A percentile compares a stretch with the other conserved stretches of the same genome.
Conservation (phyloP, 1,140 invertebrate species). For the Hyphantria cunea region DNA sequence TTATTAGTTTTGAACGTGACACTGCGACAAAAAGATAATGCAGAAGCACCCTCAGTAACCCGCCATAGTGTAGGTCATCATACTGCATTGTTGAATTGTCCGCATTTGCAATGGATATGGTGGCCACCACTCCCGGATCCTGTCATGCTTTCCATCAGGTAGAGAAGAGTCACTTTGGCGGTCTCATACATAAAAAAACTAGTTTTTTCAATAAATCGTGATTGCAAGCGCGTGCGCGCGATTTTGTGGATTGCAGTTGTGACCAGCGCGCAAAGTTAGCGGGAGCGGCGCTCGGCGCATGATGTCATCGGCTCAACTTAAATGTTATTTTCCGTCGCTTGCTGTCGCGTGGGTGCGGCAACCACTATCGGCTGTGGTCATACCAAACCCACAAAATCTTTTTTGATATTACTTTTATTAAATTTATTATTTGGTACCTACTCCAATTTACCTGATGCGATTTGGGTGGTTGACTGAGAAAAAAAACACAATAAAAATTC, state of each 20-base stretch:
- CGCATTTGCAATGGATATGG: no score
- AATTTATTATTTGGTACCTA: not conserved
- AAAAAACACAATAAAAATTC: no score
- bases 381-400: slow-evolving; percentile 42
- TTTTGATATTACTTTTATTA: slow-evolving; percentile 16
- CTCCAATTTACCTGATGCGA: not conserved
- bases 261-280: slow-evolving; percentile 48
- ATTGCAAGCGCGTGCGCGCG: slow-evolving; percentile 43
- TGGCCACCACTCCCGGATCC: no score
- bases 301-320: slow-evolving; percentile 77
- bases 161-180: no score
- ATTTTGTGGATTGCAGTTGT: slow-evolving; percentile 20
- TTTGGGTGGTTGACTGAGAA: slow-evolving; percentile 6
- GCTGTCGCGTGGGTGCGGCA: slow-evolving; percentile 66
- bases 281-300: slow-evolving; percentile 53
- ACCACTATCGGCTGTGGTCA: slow-evolving; percentile 49
- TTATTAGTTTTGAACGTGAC: no score
- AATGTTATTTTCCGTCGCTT: slow-evolving; percentile 76
- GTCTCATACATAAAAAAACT: no score
- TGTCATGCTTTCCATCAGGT: no score
- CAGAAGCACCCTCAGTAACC: no score
- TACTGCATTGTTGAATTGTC: no score
- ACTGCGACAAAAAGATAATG: no score
- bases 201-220: slow-evolving; percentile 40
- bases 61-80: no score